phyloP scores from a whole-genome alignment of 2,797 vertebrate genomes.

The Poecilia gillii region DNA sequence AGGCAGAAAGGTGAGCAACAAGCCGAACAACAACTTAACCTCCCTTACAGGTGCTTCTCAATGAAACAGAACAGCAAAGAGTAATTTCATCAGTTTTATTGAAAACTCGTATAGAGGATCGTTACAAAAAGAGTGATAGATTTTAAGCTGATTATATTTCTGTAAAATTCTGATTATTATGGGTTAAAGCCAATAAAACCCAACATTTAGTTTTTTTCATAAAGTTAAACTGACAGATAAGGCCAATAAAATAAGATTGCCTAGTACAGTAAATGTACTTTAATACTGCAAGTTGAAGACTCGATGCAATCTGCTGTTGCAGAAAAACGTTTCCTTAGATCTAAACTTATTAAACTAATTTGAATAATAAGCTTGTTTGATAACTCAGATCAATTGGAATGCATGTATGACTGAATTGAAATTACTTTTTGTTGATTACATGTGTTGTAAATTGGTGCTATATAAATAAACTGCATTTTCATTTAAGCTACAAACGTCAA shows the following conservation, averaged over 20 bases:
- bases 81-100: not conserved
- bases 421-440: too few relatives aligned
- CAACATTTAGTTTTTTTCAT: not conserved
- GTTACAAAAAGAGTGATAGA: not conserved
- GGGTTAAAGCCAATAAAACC: not conserved
- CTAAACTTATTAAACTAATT: too few relatives aligned
- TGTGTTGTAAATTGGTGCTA: not conserved
- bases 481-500: not conserved
- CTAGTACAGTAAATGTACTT: not conserved
- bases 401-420: too few relatives aligned
- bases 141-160: not conserved
- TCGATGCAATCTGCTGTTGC: too few relatives aligned
- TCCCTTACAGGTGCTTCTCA: not conserved
- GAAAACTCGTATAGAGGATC: not conserved
- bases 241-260: not conserved
- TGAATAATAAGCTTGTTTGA: too few relatives aligned
- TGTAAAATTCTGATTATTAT: not conserved
- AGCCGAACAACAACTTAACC: constrained; percentile 40
- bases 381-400: too few relatives aligned
- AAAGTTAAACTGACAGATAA: not conserved
- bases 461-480: not conserved
- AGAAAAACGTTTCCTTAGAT: too few relatives aligned
- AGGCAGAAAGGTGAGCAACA: constrained; percentile 27
- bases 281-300: too few relatives aligned
- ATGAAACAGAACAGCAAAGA: not conserved